Evolutionary conservation across 1,140 invertebrate genomes (phyloP), one percentile per base, ranked within the genome.

Genomic region (Thrips palmi): DNA sequence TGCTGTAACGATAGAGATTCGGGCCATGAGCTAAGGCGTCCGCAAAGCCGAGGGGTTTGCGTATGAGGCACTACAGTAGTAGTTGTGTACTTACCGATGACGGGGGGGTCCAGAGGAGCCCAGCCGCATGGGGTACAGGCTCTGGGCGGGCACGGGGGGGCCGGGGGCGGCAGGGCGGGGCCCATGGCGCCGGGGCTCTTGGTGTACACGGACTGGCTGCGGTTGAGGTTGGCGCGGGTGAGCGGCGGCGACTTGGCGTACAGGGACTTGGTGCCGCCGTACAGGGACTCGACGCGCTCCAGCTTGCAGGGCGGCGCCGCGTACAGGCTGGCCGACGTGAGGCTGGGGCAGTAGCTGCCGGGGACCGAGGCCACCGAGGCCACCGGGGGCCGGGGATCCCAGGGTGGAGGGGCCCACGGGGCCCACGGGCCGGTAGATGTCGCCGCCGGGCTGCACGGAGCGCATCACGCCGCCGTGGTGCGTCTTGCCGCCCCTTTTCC

Each of bases 161-260:
- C 76, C 72, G 2, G 71, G 68, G 43, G 67, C 1, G 72, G 73
- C 8, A 65, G 59, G 27, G 34, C 35, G 45, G 39, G 8, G 42
- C 35, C 33, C 49, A 43, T n/a, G 40, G 41, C 21, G 43, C 65
- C 63, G 2, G 76, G 75, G 12, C 77, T 76, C 55, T 85, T 85
- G 3, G 77, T 71, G 54, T 87, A 87, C 14, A 88, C 81, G 2
- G 79, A 85, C 51, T 87, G 83, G 0, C 82, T 86, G 19, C 83
- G 68, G 52, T 84, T 83, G 25, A 87, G 60, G 56, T 84, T 79
- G 15, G 78, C 77, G 22, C 82, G 53, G 0, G 80, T 79, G 3
- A 84, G 56, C 3, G 78, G 78, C 15, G 84, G 83, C 0, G 78
- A 83, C 46, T 79, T 76, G 52, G 80, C 77, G 32, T 84, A 84